Percentiles rank a stretch among this genome's conserved stretches.
Evolutionary conservation across 2,797 vertebrate genomes (phyloP).

Genomic region (Diglossa cyanea): DNA sequence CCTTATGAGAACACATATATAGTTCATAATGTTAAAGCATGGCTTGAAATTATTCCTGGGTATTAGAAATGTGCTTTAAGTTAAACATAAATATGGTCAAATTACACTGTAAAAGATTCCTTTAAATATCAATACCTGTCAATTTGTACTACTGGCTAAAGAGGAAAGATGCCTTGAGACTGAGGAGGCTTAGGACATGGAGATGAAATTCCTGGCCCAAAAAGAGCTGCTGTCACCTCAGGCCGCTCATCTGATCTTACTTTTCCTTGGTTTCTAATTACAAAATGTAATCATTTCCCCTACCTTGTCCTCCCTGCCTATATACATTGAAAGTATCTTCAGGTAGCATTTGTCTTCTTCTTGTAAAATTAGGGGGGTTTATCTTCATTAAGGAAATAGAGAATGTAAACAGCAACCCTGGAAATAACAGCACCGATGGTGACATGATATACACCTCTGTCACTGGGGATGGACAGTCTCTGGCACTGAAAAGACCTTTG

Average conservation of each 20-base stretch:
- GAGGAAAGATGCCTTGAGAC: neutral
- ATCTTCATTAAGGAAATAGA: neutral
- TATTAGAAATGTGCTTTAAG: neutral
- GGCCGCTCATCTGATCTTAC: neutral
- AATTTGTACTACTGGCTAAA: neutral
- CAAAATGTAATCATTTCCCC: neutral
- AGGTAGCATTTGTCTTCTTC: neutral
- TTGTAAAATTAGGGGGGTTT: neutral
- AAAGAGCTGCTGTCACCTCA: neutral
- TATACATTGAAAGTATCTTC: neutral
- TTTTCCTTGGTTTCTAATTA: neutral
- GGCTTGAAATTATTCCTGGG: neutral
- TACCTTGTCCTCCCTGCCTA: neutral
- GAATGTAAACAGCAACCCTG: neutral
- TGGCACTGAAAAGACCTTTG: neutral
- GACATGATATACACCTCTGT: neutral
- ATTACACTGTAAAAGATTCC: neutral
- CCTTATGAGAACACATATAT: neutral
- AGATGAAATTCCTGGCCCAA: neutral
- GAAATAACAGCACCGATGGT: neutral
- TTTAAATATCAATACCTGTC: neutral
- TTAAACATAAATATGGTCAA: neutral
- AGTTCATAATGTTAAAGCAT: neutral
- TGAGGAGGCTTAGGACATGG: neutral
- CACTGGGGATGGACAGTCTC: neutral